Conservation (phyloP, 2,888 invertebrate species). For the Lucinisca nassula region DNA sequence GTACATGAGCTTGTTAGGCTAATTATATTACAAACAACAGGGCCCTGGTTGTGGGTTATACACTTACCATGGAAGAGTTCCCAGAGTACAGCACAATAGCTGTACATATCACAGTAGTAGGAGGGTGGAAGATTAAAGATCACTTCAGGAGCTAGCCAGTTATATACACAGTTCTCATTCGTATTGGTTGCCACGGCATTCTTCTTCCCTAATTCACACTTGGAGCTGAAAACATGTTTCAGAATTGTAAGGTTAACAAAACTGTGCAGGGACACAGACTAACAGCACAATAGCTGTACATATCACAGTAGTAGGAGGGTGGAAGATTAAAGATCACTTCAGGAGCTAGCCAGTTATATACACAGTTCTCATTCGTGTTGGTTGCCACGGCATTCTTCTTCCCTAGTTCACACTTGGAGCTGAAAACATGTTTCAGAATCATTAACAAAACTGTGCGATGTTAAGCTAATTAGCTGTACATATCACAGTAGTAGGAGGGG, state of each 20-base stretch:
- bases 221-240: too few species aligned
- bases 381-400: conserved; percentile 73
- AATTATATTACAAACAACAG: too few species aligned
- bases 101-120: conserved; percentile 88
- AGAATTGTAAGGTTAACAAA: too few species aligned
- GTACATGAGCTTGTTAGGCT: too few species aligned
- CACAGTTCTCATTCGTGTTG: conserved; percentile 72
- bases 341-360: conserved; percentile 89
- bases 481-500: conserved; percentile 86
- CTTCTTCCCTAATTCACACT: conserved; percentile 77
- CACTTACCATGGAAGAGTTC: conserved; percentile 86
- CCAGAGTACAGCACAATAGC: conserved; percentile 88
- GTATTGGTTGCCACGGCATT: conserved; percentile 72
- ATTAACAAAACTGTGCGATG: too few species aligned
- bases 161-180: conserved; percentile 80
- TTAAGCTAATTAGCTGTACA: conserved; percentile 89
- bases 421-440: too few species aligned
- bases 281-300: conserved; percentile 88
- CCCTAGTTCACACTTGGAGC: conserved; percentile 78
- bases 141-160: conserved; percentile 89
- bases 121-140: conserved; percentile 85
- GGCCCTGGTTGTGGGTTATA: too few species aligned
- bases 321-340: conserved; percentile 87
- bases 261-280: too few species aligned
- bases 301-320: conserved; percentile 86